These are phyloP conservation scores for Hormaphis cornu DNA, from an alignment of 1,140 invertebrate genomes.

Conservation along the genomic window DNA sequence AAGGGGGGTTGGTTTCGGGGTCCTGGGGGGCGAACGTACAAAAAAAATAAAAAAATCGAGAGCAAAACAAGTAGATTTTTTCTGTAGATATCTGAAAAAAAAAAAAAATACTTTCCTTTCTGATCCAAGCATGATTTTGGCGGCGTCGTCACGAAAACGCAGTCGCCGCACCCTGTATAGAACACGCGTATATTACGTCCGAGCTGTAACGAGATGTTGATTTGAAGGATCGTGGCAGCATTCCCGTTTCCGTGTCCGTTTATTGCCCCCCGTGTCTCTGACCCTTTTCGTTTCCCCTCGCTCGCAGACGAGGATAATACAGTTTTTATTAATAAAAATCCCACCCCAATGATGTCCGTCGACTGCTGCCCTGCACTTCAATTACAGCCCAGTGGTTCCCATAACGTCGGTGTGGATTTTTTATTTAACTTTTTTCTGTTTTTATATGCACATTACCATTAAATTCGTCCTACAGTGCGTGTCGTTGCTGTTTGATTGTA, in stretches of 20 bases:
- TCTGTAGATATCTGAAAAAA: too few species aligned
- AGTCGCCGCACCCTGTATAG: too few species aligned
- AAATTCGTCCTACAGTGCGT: background rate
- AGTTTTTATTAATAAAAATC: constrained; percentile 27
- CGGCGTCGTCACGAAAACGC: too few species aligned
- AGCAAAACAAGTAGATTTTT: too few species aligned
- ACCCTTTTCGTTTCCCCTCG: background rate
- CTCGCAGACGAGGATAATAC: background rate
- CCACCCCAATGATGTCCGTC: background rate
- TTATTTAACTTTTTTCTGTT: background rate
- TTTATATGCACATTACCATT: background rate
- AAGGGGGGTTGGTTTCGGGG: too few species aligned
- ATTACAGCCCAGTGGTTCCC: constrained; percentile 10
- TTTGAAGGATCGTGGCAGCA: background rate
- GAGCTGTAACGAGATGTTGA: constrained; percentile 21
- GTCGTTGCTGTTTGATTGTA: too few species aligned
- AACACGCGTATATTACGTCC: too few species aligned
- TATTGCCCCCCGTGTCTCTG: background rate
- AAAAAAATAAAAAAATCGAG: too few species aligned
- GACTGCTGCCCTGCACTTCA: constrained; percentile 5
- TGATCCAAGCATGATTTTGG: too few species aligned
- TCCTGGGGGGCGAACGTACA: too few species aligned
- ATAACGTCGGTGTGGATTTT: background rate
- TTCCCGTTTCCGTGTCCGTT: too few species aligned
- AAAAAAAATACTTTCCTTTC: too few species aligned